Evolutionary conservation across 2,113 vertebrate species (phyloP), one percentile per base, ranked within the genome.

Genomic region (Lophius piscatorius): DNA sequence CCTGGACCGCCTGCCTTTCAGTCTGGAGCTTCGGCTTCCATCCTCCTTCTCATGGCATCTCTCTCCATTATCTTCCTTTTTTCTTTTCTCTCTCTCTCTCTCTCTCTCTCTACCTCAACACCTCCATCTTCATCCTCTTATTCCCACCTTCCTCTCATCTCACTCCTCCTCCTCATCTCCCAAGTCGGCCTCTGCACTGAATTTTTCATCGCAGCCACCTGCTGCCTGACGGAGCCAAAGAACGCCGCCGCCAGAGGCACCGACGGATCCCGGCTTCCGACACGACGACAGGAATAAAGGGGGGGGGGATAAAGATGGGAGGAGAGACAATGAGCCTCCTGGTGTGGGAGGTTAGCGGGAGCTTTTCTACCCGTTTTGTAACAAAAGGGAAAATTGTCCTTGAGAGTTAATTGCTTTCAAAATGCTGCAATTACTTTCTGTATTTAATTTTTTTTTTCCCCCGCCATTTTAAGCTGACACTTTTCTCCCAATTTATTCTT

Each of bases 141-240:
- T 38, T 52, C 41, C 31, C 13, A 13, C 40, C 11, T 34, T 16
- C 13, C 42, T 47, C 65, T 31, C 52, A 44, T 62, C 46, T 48
- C 75, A 33, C 24, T 38, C 45, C 40, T 33, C 47, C 16, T 42
- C 51, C 21, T 56, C 64, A n/a, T 69, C 74, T 74, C 75, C 62
- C 34, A 50, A 78, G 70, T 81, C 72, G 18, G 18, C 9, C 76
- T 70, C 64, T 29, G 56, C 74, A 60, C 82, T 89, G 85, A 84
- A 85, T 87, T 81, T 88, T 89, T 87, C 86, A 88, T 89, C 77
- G 80, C 62, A 75, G 84, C 84, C 82, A 87, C 87, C 87, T 87
- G 85, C 85, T 83, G 87, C 82, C 83, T 70, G 72, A 63, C 66
- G 50, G 61, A 81, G 85, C 81, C 81, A 83, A 63, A 78, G 66